These are phyloP conservation scores for Phainopepla nitens DNA, from an alignment of 2,113 vertebrate species.

Conservation along the genomic window DNA sequence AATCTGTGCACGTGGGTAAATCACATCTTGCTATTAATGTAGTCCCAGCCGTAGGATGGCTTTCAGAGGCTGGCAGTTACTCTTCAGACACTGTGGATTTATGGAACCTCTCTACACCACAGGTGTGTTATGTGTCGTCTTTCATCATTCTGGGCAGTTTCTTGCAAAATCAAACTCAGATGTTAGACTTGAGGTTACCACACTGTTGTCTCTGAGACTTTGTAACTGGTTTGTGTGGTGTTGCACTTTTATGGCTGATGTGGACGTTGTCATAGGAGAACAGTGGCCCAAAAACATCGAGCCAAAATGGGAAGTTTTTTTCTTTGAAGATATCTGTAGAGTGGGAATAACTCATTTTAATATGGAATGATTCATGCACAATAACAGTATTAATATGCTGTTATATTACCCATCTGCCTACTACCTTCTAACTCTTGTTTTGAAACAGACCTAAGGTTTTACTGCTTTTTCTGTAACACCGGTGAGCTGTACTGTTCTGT, in stretches of 20 bases:
- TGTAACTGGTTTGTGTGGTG: neutral
- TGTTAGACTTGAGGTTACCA: neutral
- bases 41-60: neutral
- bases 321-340: neutral
- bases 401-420: neutral
- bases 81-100: neutral
- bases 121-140: accelerated
- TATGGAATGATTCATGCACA: neutral
- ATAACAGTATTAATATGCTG: neutral
- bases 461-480: neutral
- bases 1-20: neutral
- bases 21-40: neutral
- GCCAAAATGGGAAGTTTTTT: neutral
- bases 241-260: neutral
- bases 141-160: neutral
- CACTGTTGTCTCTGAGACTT: neutral
- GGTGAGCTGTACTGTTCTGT: neutral
- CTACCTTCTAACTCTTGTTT: neutral
- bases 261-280: neutral
- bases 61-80: neutral
- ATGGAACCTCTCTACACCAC: neutral
- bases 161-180: neutral
- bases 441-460: neutral
- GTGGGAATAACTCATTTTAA: neutral
- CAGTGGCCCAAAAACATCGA: neutral